Base-by-base conservation (phyloP, 1,140 invertebrate species). In the Lucilia cuprina region DNA sequence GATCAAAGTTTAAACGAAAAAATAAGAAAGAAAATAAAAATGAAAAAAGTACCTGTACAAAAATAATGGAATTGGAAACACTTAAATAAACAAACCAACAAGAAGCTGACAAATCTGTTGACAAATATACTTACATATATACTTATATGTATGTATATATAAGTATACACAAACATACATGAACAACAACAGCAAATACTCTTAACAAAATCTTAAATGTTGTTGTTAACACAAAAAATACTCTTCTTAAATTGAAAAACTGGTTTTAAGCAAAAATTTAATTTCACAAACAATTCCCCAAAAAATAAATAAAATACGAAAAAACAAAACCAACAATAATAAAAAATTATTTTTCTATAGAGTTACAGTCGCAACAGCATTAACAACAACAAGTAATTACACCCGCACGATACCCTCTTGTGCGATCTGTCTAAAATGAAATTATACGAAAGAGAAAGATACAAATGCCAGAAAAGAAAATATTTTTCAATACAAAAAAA, bases 81-180 rank as follows among this genome's bases (percentile, higher is more conserved):
- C 65, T 70, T 10, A 70, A 70, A n/a, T n/a, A 60, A n/a, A 60
- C 55, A 60, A 60, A 21, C 65, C 21, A 70, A 70, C 65, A 70
- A 70, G 65, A 70, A 70, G 65, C 65, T 70, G 65, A 70, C 65
- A 70, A 70, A 70, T 70, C 65, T 21, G 65, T 70, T 70, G 65
- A 70, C 65, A 70, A 70, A 70, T 21, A 70, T 7, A 55, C 3
- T 14, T 17, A 41, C 8, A 41, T 41, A 41, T 5, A 41, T 41
- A 41, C 35, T 5, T 41, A 41, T 41, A 41, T 41, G 35, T 41
- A 41, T 8, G 35, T 41, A 41, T 41, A 8, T 41, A 41, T 3
- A 5, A 30, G 25, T 3, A 30, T 30, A 41, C 7, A 41, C 7
- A 41, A 41, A 41, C 0, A 41, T 41, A 41, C 41, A 41, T 10